Conservation (phyloP, 2,113 vertebrate genomes). For the Chloropsis cyanopogon region DNA sequence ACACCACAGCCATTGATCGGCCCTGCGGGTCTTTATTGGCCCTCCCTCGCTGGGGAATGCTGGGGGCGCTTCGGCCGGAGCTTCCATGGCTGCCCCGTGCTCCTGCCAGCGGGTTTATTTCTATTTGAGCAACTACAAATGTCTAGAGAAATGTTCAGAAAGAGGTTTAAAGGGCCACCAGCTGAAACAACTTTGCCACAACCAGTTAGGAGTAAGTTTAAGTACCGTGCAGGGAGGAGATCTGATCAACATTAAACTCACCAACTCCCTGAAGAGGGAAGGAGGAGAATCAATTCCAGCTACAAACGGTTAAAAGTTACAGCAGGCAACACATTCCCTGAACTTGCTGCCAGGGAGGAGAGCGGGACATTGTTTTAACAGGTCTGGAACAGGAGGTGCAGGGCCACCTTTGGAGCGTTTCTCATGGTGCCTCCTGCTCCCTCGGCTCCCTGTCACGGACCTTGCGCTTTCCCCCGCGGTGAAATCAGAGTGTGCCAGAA, state of each 20-base stretch:
- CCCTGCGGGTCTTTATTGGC: not conserved
- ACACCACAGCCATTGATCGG: fast-evolving
- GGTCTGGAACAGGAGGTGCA: not conserved
- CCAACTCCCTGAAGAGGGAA: not conserved
- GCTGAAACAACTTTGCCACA: not conserved
- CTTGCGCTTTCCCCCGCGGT: fast-evolving
- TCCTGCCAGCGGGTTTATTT: not conserved
- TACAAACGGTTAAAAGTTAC: not conserved
- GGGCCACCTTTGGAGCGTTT: fast-evolving
- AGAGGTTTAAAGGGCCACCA: not conserved
- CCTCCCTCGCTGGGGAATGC: not conserved
- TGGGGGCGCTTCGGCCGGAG: fast-evolving
- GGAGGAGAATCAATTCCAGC: no score
- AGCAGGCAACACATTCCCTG: not conserved
- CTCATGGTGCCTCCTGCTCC: not conserved
- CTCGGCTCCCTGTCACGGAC: not conserved
- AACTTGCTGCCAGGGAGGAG: not conserved
- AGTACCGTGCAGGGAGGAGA: not conserved
- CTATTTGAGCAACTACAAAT: not conserved
- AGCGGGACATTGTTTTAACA: not conserved
- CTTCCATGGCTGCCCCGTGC: not conserved
- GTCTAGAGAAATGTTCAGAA: not conserved
- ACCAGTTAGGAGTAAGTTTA: not conserved
- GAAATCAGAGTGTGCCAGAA: fast-evolving
- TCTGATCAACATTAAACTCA: fast-evolving